Base-by-base conservation (phyloP, 2,113 vertebrate genomes). In the Mesocricetus auratus region DNA sequence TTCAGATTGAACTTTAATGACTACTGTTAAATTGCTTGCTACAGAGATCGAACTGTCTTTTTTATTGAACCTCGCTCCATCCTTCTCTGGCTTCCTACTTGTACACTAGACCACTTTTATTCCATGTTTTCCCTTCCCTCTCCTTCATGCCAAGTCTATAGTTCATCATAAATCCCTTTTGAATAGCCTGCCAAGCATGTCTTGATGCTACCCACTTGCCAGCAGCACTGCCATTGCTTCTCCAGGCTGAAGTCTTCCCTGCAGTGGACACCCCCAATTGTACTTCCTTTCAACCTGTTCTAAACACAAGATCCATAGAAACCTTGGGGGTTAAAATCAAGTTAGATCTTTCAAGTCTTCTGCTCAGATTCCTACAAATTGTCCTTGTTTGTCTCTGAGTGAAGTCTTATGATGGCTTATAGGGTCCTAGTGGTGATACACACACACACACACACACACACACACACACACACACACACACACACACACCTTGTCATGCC, bases 351-450 rank as follows among this genome's bases (percentile, higher is more conserved):
- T 45, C 31, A 2, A 7, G 1, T 17, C 24, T 19, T 47, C 31
- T 17, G 22, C 29, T 81, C 66, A 31, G 53, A 11, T 47, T 19
- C 26, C 24, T 33, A 2, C 47, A 56, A n/a, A 9, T 6, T 4
- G 6, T n/a, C 66, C 19, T 58, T 7, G 21, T n/a, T 79, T 56
- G 11, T 22, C 33, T 56, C 33, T 81, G 50, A 81, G 17, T 56
- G 16, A 36, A 24, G 39, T 50, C 16, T 45, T 45, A 33, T 0
- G 0, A 0, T 3, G n/a, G 29, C 39, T 19, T 31, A n/a, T 31
- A 79, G 16, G 13, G 42, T 24, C 26, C 45, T 24, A 33, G 16
- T 0, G 10, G 11, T 7, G 62, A 87, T 53, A 68, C 31, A 69
- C 12, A 69, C 66, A 69, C 31, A 69, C 66, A 69, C 66, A 68